These are phyloP conservation scores for Exocentrus adspersus DNA, from an alignment of 2,888 invertebrate genomes.

Conservation along the genomic window DNA sequence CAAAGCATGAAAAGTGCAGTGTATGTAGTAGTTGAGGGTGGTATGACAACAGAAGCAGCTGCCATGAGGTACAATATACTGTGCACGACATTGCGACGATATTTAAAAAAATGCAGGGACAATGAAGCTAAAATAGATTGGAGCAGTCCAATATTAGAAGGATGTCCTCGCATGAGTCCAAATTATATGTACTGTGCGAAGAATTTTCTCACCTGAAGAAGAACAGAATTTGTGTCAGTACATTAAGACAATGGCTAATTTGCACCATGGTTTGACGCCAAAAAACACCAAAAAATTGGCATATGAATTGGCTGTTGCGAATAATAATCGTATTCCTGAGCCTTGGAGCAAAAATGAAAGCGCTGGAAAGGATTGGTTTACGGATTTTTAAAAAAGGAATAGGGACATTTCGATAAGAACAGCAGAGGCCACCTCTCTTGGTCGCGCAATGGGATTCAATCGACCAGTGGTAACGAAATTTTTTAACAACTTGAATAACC, in stretches of 20 bases:
- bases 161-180: constrained; percentile 4
- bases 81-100: not conserved
- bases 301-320: too few species aligned
- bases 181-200: not conserved
- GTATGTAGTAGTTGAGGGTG: not conserved
- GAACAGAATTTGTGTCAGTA: constrained; percentile 23
- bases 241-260: constrained; percentile 23
- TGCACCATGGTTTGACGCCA: constrained; percentile 28
- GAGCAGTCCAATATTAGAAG: not conserved
- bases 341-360: too few species aligned
- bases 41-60: not conserved
- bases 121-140: not conserved
- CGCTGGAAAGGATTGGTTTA: too few species aligned
- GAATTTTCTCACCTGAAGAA: constrained; percentile 25
- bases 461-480: constrained; percentile 16
- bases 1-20: not conserved
- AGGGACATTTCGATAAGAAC: too few species aligned
- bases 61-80: too few species aligned
- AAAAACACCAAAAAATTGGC: constrained; percentile 22
- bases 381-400: too few species aligned
- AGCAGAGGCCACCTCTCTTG: too few species aligned
- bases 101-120: constrained; percentile 3
- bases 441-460: constrained; percentile 27
- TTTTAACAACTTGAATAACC: too few species aligned
- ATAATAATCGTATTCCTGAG: too few species aligned